Conservation (phyloP, 2,888 invertebrate genomes). For the Agrilus biguttatus region DNA sequence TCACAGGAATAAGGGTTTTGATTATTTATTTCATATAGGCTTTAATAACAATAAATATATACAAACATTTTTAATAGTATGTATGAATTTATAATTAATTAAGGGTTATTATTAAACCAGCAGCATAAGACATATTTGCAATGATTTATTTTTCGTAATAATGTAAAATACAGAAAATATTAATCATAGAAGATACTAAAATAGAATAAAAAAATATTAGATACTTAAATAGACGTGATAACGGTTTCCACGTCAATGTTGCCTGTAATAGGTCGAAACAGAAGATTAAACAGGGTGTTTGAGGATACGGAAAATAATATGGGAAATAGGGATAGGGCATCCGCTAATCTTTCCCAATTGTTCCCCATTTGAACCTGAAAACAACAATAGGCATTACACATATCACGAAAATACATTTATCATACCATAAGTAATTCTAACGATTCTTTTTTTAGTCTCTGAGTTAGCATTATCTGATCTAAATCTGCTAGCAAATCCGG, state of each 20-base stretch:
- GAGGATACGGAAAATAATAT: conserved; percentile 22
- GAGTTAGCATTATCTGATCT: conserved; percentile 14
- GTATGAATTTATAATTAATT: too few species aligned
- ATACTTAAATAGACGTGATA: conserved; percentile 29
- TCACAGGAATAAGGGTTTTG: too few species aligned
- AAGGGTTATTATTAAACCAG: too few species aligned
- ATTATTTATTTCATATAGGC: too few species aligned
- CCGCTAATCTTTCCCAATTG: conserved; percentile 16
- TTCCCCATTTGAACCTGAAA: conserved; percentile 13
- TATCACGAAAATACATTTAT: background rate
- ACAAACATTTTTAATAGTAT: too few species aligned
- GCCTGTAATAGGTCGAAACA: conserved; percentile 30
- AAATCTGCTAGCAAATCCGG: conserved; percentile 20
- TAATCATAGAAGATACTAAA: too few species aligned
- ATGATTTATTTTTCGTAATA: too few species aligned
- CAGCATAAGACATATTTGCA: too few species aligned
- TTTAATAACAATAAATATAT: too few species aligned
- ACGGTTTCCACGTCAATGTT: conserved; percentile 29
- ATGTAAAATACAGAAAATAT: background rate
- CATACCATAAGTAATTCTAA: conserved; percentile 12
- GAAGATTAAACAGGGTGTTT: conserved; percentile 17
- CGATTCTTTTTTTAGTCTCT: conserved; percentile 10
- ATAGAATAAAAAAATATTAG: too few species aligned
- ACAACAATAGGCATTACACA: conserved; percentile 1
- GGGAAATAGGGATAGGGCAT: conserved; percentile 20